Conservation (phyloP, 64 coral and sea anemone species). For the Montipora cactus region DNA sequence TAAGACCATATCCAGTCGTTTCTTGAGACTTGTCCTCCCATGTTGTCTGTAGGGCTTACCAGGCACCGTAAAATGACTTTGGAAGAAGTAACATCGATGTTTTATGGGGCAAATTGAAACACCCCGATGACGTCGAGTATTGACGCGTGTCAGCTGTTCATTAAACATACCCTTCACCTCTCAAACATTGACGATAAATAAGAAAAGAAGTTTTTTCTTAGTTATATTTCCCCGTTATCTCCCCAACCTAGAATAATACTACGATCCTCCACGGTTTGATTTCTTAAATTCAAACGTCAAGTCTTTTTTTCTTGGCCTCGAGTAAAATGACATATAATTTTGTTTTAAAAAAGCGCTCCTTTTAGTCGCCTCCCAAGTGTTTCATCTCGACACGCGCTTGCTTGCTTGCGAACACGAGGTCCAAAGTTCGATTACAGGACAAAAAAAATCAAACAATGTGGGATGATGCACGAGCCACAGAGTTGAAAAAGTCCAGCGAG, state of each 20-base stretch:
- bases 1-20: conserved; percentile 98
- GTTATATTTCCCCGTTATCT: background rate
- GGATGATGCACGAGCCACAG: too few relatives aligned
- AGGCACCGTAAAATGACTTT: background rate
- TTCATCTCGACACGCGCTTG: background rate
- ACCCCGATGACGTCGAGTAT: background rate
- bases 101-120: background rate
- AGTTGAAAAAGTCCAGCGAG: too few relatives aligned
- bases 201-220: background rate
- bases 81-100: background rate
- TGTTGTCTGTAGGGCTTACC: background rate
- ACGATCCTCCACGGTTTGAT: background rate
- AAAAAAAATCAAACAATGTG: too few relatives aligned
- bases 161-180: background rate
- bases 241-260: background rate
- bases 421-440: too few relatives aligned
- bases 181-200: background rate
- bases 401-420: background rate
- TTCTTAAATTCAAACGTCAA: background rate
- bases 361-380: background rate
- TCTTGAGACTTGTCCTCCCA: conserved; percentile 94
- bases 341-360: background rate
- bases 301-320: background rate
- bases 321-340: background rate
- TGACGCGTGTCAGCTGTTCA: background rate